Evolutionary conservation across 2,888 invertebrate genomes (phyloP).

Genomic region (Bombyx huttoni): DNA sequence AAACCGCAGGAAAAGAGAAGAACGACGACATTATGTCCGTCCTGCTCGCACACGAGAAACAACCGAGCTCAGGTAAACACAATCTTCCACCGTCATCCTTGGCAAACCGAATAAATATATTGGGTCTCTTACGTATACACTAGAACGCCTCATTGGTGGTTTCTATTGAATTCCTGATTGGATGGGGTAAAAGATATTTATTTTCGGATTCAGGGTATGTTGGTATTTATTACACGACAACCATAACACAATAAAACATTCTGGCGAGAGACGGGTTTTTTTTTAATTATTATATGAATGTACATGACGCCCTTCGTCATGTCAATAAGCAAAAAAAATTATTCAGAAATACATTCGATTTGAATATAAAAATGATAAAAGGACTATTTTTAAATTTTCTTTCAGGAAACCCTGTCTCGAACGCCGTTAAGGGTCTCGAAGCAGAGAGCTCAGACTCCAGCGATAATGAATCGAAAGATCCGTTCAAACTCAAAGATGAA

Average conservation of each 20-base stretch:
- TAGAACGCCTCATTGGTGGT: no score
- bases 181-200: no score
- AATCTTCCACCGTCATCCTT: not conserved
- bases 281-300: no score
- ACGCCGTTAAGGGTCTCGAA: slow-evolving; percentile 74
- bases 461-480: slow-evolving; percentile 78
- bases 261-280: no score
- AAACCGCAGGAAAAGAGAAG: slow-evolving; percentile 71
- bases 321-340: no score
- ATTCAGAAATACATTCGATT: no score
- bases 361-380: no score
- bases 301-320: no score
- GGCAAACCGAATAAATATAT: no score
- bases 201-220: not conserved
- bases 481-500: slow-evolving; percentile 76
- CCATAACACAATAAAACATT: no score
- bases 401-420: slow-evolving; percentile 62
- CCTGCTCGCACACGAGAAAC: slow-evolving; percentile 89
- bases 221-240: not conserved
- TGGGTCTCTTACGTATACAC: no score
- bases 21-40: slow-evolving; percentile 94
- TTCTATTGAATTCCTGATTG: no score
- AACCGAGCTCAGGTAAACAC: slow-evolving; percentile 54
- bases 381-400: slow-evolving; percentile 4
- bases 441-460: slow-evolving; percentile 81